Conservation (phyloP, 2,888 invertebrate genomes). For the Chymomyza fuscimana region DNA sequence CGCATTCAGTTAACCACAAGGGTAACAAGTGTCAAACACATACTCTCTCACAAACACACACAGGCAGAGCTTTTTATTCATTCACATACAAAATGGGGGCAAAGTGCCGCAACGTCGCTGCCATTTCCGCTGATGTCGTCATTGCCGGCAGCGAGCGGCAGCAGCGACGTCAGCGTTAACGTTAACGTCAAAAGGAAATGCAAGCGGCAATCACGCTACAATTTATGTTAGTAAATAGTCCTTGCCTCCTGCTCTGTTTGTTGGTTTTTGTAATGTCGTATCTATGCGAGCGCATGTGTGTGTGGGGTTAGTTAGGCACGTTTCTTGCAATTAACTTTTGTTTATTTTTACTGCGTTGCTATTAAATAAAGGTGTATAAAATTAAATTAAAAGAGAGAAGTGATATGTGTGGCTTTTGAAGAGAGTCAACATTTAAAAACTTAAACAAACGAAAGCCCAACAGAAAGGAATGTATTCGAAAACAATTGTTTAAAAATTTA, state of each 20-base stretch:
- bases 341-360: conserved; percentile 31
- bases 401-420: too few species aligned
- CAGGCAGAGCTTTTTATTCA: conserved; percentile 14
- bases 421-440: too few species aligned
- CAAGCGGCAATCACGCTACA: conserved; percentile 59
- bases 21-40: conserved; percentile 56
- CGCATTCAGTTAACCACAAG: conserved; percentile 35
- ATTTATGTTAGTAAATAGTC: conserved; percentile 45
- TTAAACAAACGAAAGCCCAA: too few species aligned
- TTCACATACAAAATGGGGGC: conserved; percentile 47
- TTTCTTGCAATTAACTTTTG: conserved; percentile 44
- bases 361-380: neutral
- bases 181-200: conserved; percentile 44
- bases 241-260: neutral
- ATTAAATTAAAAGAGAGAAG: neutral
- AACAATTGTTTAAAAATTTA: too few species aligned
- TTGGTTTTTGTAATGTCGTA: conserved; percentile 5
- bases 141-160: conserved; percentile 19
- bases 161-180: neutral
- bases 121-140: conserved; percentile 20
- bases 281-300: conserved; percentile 10
- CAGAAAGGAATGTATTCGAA: too few species aligned
- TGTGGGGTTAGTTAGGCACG: conserved; percentile 5
- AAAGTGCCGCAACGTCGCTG: conserved; percentile 27
- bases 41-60: conserved; percentile 27